Evolutionary conservation across 64 coral and sea anemone species (phyloP).

Genomic region (Stichodactyla mertensii): DNA sequence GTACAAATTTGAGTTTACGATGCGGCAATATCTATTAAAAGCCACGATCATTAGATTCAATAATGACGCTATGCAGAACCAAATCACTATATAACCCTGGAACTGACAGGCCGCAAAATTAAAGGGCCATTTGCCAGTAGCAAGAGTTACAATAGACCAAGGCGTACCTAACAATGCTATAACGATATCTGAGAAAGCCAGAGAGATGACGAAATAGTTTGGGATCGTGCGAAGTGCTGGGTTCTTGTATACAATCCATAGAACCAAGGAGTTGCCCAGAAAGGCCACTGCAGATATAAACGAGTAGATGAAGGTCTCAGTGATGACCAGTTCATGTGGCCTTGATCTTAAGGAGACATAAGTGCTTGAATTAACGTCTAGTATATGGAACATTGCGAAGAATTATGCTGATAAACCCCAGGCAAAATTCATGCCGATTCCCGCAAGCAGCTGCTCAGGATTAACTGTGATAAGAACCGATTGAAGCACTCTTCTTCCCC

Average conservation of each 20-base stretch:
- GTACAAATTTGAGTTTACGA: conserved; percentile 40
- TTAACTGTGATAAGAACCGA: no score
- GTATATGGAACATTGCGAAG: not conserved
- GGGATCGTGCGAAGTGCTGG: conserved; percentile 31
- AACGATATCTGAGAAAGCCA: conserved; percentile 38
- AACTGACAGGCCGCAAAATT: conserved; percentile 36
- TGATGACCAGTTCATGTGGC: conserved; percentile 1
- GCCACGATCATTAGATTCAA: conserved; percentile 44
- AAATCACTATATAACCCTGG: conserved; percentile 53
- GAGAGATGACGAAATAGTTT: conserved; percentile 48
- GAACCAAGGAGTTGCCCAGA: conserved; percentile 40
- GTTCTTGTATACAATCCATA: conserved; percentile 60
- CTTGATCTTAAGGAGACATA: conserved; percentile 10
- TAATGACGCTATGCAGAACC: conserved; percentile 21
- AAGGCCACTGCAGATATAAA: conserved; percentile 18
- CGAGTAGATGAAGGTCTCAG: conserved; percentile 20
- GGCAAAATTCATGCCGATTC: no score
- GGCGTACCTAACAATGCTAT: conserved; percentile 31
- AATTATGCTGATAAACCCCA: no score
- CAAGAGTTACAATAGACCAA: conserved; percentile 11
- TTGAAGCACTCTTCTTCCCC: no score
- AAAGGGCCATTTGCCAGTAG: conserved; percentile 29
- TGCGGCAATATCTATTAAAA: conserved; percentile 48
- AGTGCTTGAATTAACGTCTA: not conserved
- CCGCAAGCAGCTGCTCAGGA: no score